A percentile compares a stretch with the other conserved stretches of the same genome.
Conservation (phyloP, 2,888 invertebrate genomes). For the Drosophila testacea region DNA sequence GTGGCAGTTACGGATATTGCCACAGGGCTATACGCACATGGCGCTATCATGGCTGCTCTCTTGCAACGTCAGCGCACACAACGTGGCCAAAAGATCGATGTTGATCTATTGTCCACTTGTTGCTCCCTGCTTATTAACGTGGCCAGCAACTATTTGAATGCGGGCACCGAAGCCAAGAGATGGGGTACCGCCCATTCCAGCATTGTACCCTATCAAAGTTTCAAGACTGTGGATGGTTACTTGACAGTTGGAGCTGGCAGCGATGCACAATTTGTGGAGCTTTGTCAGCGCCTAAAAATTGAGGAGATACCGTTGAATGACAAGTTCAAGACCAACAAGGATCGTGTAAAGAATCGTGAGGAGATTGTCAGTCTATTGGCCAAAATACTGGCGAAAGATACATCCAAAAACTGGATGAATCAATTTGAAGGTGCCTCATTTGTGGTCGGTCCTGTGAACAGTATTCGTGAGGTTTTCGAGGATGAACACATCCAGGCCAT, state of each 20-base stretch:
- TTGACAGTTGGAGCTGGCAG: constrained; percentile 95
- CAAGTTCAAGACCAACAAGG: constrained; percentile 90
- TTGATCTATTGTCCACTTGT: constrained; percentile 96
- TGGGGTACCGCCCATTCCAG: constrained; percentile 98
- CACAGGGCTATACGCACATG: constrained; percentile 97
- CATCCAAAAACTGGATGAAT: constrained; percentile 90
- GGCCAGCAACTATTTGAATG: constrained; percentile 95
- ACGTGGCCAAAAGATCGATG: constrained; percentile 96
- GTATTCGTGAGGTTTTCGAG: constrained; percentile 92
- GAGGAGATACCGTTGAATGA: constrained; percentile 88
- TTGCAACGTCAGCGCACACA: constrained; percentile 91
- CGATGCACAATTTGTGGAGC: constrained; percentile 91
- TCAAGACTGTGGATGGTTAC: constrained; percentile 92
- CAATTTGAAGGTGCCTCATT: constrained; percentile 91
- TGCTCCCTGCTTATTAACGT: constrained; percentile 95
- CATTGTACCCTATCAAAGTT: constrained; percentile 97
- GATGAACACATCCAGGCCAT: constrained; percentile 93
- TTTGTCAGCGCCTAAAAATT: constrained; percentile 89
- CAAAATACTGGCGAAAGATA: constrained; percentile 87
- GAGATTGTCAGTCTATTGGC: constrained; percentile 89
- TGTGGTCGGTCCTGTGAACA: constrained; percentile 96
- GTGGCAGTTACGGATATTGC: constrained; percentile 97
- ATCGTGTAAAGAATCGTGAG: constrained; percentile 91
- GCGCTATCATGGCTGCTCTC: constrained; percentile 96
- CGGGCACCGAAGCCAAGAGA: constrained; percentile 90